Base-by-base conservation (phyloP, 37 sponge, comb jelly and placozoan genomes). In the Diacarnus erythraeanus region DNA sequence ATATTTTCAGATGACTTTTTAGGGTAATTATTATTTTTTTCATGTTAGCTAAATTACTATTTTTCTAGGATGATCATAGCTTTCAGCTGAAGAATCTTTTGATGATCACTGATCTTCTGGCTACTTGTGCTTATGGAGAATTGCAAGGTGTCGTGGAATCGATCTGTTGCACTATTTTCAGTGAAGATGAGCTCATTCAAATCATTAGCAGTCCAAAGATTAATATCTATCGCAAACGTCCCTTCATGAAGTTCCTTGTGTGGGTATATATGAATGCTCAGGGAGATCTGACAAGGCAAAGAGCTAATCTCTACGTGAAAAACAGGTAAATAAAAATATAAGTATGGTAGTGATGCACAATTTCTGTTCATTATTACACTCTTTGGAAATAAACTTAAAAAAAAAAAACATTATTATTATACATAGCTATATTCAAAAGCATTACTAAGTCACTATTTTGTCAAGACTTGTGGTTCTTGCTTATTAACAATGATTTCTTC, bases 61-160 rank as follows among this genome's bases (percentile, higher is more conserved):
- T n/a, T n/a, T 15, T 47, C 6, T 12, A 47, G 51, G 51, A 47
- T 47, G 51, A 47, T 12, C 88, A 57, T 88, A 89, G 47, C 78
- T 61, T 72, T 41, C 35, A 80, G 18, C 84, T 89, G 12, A 29
- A 39, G 9, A 38, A 80, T 57, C 77, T 89, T 31, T 44, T 86
- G 42, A 58, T 47, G 27, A 30, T 86, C 43, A 89, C 84, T 25
- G 90, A 93, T 59, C 76, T 93, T 42, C 77, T 93, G 29, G 94
- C 90, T 35, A 57, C 94, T 0, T 93, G 94, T 76, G 70, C 83
- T 59, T 90, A 89, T 67, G 90, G 94, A 47, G 80, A 86, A 56
- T 89, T 86, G 33, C 57, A 76, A 25, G 89, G 89, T 76, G 89
- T 89, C 30, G n/a, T n/a, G n/a, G 94, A 89, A 60, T 83, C 84